These are phyloP conservation scores for Epizoanthus fatuus DNA, from an alignment of 92 coral and sea anemone genomes.

Conservation along the genomic window DNA sequence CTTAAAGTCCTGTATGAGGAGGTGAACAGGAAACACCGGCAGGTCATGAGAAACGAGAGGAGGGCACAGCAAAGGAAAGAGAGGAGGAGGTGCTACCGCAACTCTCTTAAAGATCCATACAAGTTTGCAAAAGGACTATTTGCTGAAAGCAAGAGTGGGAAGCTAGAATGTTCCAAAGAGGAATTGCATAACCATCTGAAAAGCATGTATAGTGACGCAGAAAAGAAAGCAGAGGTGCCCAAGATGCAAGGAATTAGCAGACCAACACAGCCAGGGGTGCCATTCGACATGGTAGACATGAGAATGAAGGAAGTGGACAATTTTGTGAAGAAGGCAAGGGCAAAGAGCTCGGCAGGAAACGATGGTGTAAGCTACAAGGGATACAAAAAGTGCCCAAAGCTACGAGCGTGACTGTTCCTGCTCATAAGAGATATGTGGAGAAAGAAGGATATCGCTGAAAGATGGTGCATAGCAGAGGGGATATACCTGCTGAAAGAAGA, in stretches of 20 bases:
- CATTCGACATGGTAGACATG: neutral
- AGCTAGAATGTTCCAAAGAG: conserved; percentile 12
- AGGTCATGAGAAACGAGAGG: neutral
- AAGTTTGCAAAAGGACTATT: no score
- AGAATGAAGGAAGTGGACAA: neutral
- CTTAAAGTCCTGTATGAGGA: no score
- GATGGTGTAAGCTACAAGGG: conserved; percentile 23
- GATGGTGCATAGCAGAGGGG: neutral
- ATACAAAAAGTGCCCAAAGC: neutral
- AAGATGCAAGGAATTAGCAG: neutral
- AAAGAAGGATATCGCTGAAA: neutral
- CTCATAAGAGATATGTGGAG: neutral
- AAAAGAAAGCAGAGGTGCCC: neutral
- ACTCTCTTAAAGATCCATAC: no score
- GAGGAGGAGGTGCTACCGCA: neutral
- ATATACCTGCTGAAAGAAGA: conserved; percentile 6
- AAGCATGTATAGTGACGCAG: neutral
- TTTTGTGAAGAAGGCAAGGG: neutral
- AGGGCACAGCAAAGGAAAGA: conserved; percentile 6
- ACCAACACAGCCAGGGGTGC: neutral
- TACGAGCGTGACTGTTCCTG: neutral
- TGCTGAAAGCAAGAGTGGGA: no score
- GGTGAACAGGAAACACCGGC: no score
- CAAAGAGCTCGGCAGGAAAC: conserved; percentile 11
- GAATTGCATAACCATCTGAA: neutral